Conservation (phyloP, 2,113 vertebrate genomes). For the Abramis brama region DNA sequence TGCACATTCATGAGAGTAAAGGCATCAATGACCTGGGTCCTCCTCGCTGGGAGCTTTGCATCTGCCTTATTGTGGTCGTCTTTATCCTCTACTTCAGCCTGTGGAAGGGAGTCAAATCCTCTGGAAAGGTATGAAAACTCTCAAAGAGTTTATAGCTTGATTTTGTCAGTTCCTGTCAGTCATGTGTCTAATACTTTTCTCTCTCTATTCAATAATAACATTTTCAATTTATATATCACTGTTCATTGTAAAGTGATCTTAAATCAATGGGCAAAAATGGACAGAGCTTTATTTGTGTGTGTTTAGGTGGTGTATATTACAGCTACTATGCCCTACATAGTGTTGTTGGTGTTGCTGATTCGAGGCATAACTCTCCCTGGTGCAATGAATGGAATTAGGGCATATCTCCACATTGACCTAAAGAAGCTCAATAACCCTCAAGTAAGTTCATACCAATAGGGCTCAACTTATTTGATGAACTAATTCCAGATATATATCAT, state of each 20-base stretch:
- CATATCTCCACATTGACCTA: conserved; percentile 93
- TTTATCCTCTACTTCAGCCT: conserved; percentile 95
- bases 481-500: neutral
- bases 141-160: neutral
- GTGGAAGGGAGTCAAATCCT: conserved; percentile 99
- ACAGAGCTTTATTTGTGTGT: conserved; percentile 25
- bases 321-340: conserved; percentile 94
- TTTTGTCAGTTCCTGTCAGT: neutral
- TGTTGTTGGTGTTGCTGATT: conserved; percentile 92
- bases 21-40: conserved; percentile 90
- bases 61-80: conserved; percentile 90
- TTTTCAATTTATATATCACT: neutral
- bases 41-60: conserved; percentile 88
- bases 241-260: neutral
- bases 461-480: neutral
- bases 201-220: too few relatives aligned
- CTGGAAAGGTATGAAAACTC: conserved; percentile 86
- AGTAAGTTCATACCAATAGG: conserved; percentile 72
- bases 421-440: conserved; percentile 88
- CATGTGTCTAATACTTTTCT: neutral
- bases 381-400: conserved; percentile 88
- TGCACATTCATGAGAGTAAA: conserved; percentile 88
- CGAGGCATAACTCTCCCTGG: conserved; percentile 92
- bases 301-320: conserved; percentile 98
- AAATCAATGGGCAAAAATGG: neutral